A percentile compares a stretch with the other conserved stretches of the same genome.
Conservation (phyloP, 2,113 vertebrate genomes). For the Pycnonotus jocosus region DNA sequence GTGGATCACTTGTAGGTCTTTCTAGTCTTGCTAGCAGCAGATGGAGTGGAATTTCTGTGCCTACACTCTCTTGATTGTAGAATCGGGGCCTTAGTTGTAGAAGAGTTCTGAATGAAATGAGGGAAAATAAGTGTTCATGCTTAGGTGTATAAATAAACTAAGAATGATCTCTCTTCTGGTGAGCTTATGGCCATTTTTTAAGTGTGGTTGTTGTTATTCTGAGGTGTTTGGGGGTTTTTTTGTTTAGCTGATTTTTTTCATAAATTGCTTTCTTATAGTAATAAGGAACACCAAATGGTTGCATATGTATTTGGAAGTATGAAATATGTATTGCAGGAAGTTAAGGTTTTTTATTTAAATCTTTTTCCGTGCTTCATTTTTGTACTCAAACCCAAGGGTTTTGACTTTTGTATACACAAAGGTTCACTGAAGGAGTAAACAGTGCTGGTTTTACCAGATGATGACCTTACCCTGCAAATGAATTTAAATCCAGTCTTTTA, state of each 20-base stretch:
- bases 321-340: not conserved
- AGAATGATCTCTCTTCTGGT: not conserved
- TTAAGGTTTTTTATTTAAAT: not conserved
- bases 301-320: not conserved
- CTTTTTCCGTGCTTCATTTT: not conserved
- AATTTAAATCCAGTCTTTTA: not conserved
- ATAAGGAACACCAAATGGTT: not conserved
- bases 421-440: not conserved
- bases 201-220: not conserved
- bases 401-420: not conserved
- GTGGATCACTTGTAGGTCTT: not conserved
- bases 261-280: slow-evolving; percentile 4
- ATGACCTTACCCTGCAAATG: not conserved
- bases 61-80: not conserved
- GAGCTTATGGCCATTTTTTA: not conserved
- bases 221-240: accelerated
- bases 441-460: not conserved
- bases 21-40: not conserved
- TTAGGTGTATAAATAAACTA: slow-evolving; percentile 11
- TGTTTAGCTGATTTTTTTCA: not conserved
- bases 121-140: not conserved
- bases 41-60: not conserved
- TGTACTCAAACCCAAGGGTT: not conserved
- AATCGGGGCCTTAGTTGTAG: not conserved
- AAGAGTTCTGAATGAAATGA: not conserved